phyloP scores from a whole-genome alignment of 1,140 invertebrate species.

The Thalassaphorura encarpata region DNA sequence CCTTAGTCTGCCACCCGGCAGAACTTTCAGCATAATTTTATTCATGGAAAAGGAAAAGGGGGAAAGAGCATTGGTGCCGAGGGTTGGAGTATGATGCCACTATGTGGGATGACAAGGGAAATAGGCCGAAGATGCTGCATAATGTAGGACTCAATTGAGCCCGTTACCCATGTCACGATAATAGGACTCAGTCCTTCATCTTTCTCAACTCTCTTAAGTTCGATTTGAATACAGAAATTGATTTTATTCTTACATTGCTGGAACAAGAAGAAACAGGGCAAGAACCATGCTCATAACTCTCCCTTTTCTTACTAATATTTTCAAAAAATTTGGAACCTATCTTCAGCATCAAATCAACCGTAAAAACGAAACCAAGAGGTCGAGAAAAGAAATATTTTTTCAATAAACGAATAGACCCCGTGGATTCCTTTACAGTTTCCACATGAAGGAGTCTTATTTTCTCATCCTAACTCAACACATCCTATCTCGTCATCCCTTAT shows the following conservation, averaged over 20 bases:
- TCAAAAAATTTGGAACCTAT: too few species aligned
- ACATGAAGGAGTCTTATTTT: neutral
- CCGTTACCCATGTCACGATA: neutral
- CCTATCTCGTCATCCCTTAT: neutral
- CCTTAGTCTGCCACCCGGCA: too few species aligned
- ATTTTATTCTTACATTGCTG: neutral
- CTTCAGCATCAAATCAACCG: slow-evolving; percentile 21
- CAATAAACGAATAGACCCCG: slow-evolving; percentile 25
- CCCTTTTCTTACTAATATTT: too few species aligned
- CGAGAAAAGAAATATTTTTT: slow-evolving; percentile 30
- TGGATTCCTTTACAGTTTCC: neutral
- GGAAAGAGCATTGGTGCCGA: neutral
- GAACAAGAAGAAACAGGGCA: neutral
- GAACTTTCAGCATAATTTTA: slow-evolving; percentile 12
- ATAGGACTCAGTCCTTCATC: neutral
- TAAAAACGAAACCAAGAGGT: slow-evolving; percentile 24
- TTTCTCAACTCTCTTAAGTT: too few species aligned
- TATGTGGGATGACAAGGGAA: neutral
- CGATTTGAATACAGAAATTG: neutral
- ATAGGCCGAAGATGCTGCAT: slow-evolving; percentile 6
- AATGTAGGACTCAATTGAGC: slow-evolving; percentile 5
- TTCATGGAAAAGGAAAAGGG: slow-evolving; percentile 11
- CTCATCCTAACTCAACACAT: neutral
- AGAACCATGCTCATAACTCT: neutral
- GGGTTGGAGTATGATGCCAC: neutral